Percentiles rank a stretch among this genome's conserved stretches.
These are phyloP conservation scores for Ceratina australensis DNA, from an alignment of 1,140 invertebrate genomes.

Conservation along the genomic window DNA sequence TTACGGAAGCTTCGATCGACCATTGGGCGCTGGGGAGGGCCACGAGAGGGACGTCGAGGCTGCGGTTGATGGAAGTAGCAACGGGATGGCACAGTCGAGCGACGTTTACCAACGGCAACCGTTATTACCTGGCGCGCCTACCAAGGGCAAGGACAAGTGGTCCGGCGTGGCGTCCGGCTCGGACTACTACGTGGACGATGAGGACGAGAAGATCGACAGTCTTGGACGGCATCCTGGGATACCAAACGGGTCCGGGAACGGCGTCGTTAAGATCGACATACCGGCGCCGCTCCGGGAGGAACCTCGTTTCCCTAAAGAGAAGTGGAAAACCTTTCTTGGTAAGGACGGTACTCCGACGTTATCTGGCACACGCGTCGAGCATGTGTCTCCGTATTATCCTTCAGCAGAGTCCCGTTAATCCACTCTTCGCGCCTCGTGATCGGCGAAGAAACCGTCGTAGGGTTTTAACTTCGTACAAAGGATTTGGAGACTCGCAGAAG, in stretches of 20 bases:
- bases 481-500: not conserved
- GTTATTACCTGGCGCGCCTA: slow-evolving; percentile 75
- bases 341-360: slow-evolving; percentile 34
- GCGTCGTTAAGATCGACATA: slow-evolving; percentile 81
- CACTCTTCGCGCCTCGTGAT: not conserved
- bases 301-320: slow-evolving; percentile 85
- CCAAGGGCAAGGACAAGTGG: slow-evolving; percentile 77
- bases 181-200: slow-evolving; percentile 77
- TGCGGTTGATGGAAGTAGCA: slow-evolving; percentile 74
- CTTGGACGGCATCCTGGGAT: slow-evolving; percentile 70
- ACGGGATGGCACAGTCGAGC: slow-evolving; percentile 77
- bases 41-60: slow-evolving; percentile 73
- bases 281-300: slow-evolving; percentile 82
- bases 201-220: slow-evolving; percentile 74
- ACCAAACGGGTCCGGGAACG: slow-evolving; percentile 74
- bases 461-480: not conserved
- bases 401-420: not conserved
- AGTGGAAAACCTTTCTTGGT: slow-evolving; percentile 86
- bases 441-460: not conserved
- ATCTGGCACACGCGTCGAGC: too few species aligned
- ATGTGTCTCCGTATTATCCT: not conserved
- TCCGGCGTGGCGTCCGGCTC: slow-evolving; percentile 70
- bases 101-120: slow-evolving; percentile 81
- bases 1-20: slow-evolving; percentile 80
- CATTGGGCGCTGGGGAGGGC: slow-evolving; percentile 71